Base-by-base conservation (phyloP, 2,888 invertebrate genomes). In the Busseola fusca region DNA sequence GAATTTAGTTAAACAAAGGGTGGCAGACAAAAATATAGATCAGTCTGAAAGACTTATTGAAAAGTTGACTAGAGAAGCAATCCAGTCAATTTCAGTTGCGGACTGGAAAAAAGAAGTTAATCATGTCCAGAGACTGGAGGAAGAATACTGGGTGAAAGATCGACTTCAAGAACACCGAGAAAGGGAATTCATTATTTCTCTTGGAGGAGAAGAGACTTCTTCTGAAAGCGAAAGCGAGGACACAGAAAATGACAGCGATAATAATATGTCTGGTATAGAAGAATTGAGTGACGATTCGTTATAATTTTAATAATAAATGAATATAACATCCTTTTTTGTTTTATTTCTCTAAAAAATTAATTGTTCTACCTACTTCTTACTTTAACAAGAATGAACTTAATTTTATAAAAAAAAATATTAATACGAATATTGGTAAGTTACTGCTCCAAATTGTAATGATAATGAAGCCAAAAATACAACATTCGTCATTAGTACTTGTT, bases 21-120 rank as follows among this genome's bases (percentile, higher is more conserved):
- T 86, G 77, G 84, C 84, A 74, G 86, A 85, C 37, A 85, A 86
- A 84, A 86, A 87, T 57, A 37, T 86, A 16, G 37, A 48, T 30
- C 85, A 87, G 59, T 83, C 78, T 16, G 84, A 86, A 77, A 85
- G 64, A 62, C 27, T 80, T 42, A 86, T 87, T 56, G 84, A 87
- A 84, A 69, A 75, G 25, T 56, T 69, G 25, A 78, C 74, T 7
- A 42, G 40, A 56, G 65, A 56, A 10, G 27, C 56, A 16, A 56
- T 65, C 6, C 1, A 42, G 1, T 56, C 64, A 64, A 64, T 64
- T 27, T 14, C 56, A 30, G 21, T 30, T 27, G 64, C 6, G 7
- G 56, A 64, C 65, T 65, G 56, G 65, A 34, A 30, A 56, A 65
- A 65, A n/a, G 65, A 65, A 30, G 42, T 65, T 0, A 65, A 56